Evolutionary conservation across 2,888 invertebrate species (phyloP).

Genomic region (Calameuta pallipes): DNA sequence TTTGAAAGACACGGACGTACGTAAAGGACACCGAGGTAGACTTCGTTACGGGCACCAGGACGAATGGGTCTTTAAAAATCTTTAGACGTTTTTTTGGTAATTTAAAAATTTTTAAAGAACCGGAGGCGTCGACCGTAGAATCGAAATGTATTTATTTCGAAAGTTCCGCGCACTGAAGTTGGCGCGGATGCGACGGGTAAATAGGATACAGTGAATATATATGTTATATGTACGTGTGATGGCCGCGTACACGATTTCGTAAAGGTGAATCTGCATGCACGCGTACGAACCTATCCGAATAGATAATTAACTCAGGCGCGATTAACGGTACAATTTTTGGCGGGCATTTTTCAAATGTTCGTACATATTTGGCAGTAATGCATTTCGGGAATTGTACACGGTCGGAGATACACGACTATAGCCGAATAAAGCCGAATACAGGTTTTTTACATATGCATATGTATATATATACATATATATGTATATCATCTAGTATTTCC

Average conservation of each 20-base stretch:
- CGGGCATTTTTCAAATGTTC: not conserved
- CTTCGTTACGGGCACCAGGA: not conserved
- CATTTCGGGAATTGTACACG: not conserved
- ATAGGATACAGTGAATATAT: not conserved
- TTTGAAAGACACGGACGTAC: not conserved
- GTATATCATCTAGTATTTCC: not conserved
- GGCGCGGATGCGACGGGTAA: not conserved
- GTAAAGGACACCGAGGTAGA: not conserved
- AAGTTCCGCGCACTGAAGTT: not conserved
- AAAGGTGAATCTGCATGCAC: not conserved
- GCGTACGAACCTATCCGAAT: not conserved
- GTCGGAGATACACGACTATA: not conserved
- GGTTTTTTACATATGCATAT: too few species aligned
- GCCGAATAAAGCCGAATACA: not conserved
- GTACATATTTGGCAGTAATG: too few species aligned
- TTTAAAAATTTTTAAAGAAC: not conserved
- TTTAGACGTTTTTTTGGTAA: not conserved
- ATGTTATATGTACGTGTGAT: not conserved
- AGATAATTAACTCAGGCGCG: not conserved
- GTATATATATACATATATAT: too few species aligned
- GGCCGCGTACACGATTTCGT: not conserved
- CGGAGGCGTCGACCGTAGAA: not conserved
- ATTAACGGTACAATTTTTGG: not conserved
- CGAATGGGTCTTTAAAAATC: not conserved
- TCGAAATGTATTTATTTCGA: not conserved